Conservation (phyloP, 2,113 vertebrate genomes). For the Plecturocebus donacophilus region DNA sequence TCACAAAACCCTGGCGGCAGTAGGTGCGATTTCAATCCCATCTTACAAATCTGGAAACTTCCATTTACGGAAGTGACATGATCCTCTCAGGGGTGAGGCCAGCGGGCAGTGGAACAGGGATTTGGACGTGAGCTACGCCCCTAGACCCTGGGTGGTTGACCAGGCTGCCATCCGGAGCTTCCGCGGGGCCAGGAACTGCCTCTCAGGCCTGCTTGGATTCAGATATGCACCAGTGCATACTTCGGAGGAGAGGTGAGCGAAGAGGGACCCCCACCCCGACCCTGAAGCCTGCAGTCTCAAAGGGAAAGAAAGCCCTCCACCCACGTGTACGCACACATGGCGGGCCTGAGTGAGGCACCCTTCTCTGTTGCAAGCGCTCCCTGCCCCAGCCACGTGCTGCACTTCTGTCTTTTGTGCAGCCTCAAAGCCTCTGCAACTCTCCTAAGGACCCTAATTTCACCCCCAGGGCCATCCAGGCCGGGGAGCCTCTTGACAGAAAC, state of each 20-base stretch:
- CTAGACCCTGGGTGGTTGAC: not conserved
- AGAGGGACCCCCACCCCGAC: not conserved
- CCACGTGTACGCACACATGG: too few relatives aligned
- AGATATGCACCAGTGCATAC: not conserved
- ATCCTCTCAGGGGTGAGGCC: not conserved
- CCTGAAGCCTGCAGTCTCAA: not conserved
- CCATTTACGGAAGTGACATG: not conserved
- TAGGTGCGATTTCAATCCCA: not conserved
- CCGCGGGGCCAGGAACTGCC: not conserved
- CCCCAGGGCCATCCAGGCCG: not conserved
- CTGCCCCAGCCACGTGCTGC: not conserved
- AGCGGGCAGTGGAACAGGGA: not conserved
- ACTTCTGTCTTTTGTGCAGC: too few relatives aligned
- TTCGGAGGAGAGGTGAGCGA: not conserved
- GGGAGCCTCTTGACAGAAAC: not conserved
- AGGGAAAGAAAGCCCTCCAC: not conserved
- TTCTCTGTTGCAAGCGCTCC: not conserved
- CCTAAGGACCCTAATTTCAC: not conserved
- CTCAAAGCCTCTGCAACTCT: rapidly evolving
- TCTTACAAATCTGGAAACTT: not conserved
- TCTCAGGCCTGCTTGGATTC: not conserved
- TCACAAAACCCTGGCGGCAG: not conserved
- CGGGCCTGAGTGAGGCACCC: rapidly evolving
- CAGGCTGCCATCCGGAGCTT: not conserved
- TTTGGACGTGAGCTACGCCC: not conserved